Percentiles rank a stretch among this genome's conserved stretches.
These are phyloP conservation scores for Eristalinus sepulchralis DNA, from an alignment of 2,888 invertebrate species.

Conservation along the genomic window DNA sequence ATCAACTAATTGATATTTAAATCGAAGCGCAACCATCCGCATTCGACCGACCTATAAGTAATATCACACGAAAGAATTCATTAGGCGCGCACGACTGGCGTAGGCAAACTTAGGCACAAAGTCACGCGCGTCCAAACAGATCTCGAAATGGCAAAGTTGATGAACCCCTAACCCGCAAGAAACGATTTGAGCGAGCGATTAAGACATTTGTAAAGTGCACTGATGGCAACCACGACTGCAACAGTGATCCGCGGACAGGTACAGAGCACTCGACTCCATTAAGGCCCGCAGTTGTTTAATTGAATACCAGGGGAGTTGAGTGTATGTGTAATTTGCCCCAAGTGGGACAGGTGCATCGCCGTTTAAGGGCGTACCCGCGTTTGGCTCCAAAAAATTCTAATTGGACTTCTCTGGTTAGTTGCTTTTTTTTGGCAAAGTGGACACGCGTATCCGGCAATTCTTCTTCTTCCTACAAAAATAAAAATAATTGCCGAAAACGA, in stretches of 20 bases:
- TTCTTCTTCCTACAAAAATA: constrained; percentile 19
- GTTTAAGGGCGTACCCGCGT: constrained; percentile 16
- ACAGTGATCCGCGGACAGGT: constrained; percentile 21
- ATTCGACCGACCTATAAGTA: background rate
- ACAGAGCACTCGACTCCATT: constrained; percentile 10
- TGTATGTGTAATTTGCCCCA: background rate
- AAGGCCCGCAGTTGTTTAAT: constrained; percentile 19
- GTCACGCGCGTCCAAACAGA: constrained; percentile 44
- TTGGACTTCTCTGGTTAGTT: background rate
- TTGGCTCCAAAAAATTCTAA: constrained; percentile 30
- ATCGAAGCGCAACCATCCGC: constrained; percentile 32
- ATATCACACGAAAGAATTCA: constrained; percentile 1
- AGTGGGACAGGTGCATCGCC: constrained; percentile 43
- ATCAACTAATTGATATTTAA: constrained; percentile 48
- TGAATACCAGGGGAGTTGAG: constrained; percentile 28
- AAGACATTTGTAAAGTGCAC: constrained; percentile 54
- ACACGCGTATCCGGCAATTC: constrained; percentile 3
- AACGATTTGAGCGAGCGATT: constrained; percentile 45
- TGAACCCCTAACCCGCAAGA: constrained; percentile 44
- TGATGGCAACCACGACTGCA: constrained; percentile 5
- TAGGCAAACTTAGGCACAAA: constrained; percentile 33
- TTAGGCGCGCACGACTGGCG: constrained; percentile 34
- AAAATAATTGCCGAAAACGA: constrained; percentile 21
- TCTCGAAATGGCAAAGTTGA: constrained; percentile 50
- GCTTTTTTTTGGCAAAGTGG: constrained; percentile 32